These are phyloP conservation scores for Hephaestus fuliginosus DNA, from an alignment of 2,797 vertebrate species.

Conservation along the genomic window DNA sequence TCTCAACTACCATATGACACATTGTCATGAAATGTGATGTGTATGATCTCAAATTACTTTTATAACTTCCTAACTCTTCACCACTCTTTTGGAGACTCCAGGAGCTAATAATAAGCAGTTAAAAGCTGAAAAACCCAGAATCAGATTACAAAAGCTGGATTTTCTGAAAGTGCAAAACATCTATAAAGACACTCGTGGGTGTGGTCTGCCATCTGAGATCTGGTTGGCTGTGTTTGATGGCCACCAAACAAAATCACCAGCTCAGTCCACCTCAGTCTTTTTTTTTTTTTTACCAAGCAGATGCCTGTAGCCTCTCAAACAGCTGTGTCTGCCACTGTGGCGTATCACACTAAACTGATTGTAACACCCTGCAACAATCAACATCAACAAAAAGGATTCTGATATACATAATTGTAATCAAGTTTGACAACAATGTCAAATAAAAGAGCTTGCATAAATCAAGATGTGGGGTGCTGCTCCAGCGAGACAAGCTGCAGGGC, in stretches of 20 bases:
- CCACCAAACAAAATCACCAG: constrained; percentile 61
- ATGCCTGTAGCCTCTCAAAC: constrained; percentile 79
- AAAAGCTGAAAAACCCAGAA: not conserved
- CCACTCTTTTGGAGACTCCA: not conserved
- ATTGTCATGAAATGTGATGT: not conserved
- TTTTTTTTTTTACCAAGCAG: constrained; percentile 60
- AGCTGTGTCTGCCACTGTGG: constrained; percentile 82
- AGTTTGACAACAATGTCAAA: constrained; percentile 78
- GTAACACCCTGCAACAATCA: constrained; percentile 77
- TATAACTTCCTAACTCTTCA: not conserved
- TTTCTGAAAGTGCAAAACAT: constrained; percentile 15
- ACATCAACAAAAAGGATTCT: constrained; percentile 69
- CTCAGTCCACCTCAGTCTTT: constrained; percentile 66
- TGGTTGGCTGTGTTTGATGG: constrained; percentile 7
- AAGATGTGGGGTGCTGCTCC: constrained; percentile 41
- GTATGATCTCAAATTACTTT: not conserved
- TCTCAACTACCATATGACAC: not conserved
- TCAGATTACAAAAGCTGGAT: constrained; percentile 1
- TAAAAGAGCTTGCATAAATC: constrained; percentile 72
- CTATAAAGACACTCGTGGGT: not conserved
- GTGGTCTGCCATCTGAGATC: constrained; percentile 8
- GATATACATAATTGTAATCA: constrained; percentile 84
- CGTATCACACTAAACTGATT: constrained; percentile 82
- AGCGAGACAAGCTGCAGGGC: constrained; percentile 30
- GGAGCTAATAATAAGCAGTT: not conserved